A percentile compares a stretch with the other conserved stretches of the same genome.
Evolutionary conservation across 2,888 invertebrate genomes (phyloP).

Genomic region (Oxytorus armatus): DNA sequence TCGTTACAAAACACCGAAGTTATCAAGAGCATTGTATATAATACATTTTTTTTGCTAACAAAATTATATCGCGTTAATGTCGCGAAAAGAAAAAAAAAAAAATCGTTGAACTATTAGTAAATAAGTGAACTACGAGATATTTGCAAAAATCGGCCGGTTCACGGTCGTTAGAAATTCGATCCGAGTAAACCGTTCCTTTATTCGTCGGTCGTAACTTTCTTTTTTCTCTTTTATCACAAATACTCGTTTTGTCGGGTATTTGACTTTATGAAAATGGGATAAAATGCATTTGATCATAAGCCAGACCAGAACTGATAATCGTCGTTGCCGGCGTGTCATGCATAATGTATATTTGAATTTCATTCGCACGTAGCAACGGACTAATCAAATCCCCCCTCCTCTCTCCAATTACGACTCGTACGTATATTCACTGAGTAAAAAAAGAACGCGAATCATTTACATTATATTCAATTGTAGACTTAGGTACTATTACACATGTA

Average conservation of each 20-base stretch:
- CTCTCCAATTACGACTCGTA: slow-evolving; percentile 19
- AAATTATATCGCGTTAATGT: slow-evolving; percentile 25
- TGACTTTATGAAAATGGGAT: too few relatives aligned
- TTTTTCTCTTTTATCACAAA: too few relatives aligned
- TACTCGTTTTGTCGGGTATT: too few relatives aligned
- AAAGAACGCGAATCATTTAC: slow-evolving; percentile 37
- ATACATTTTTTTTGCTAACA: slow-evolving; percentile 16
- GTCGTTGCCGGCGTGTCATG: too few relatives aligned
- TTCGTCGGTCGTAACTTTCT: too few relatives aligned
- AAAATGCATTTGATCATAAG: slow-evolving; percentile 10
- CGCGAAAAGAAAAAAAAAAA: neutral
- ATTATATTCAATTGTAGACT: slow-evolving; percentile 40
- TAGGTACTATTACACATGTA: slow-evolving; percentile 37
- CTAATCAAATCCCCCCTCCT: slow-evolving; percentile 18
- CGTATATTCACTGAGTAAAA: slow-evolving; percentile 34
- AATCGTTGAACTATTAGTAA: slow-evolving; percentile 6
- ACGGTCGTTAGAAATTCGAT: too few relatives aligned
- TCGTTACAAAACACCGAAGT: neutral
- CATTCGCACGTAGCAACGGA: neutral
- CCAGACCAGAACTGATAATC: neutral
- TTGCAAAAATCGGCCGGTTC: neutral
- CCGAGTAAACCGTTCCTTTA: neutral
- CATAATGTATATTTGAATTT: too few relatives aligned
- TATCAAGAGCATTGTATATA: slow-evolving; percentile 47
- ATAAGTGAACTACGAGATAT: neutral